A percentile compares a stretch with the other conserved stretches of the same genome.
These are phyloP conservation scores for Dendroctonus ponderosae DNA, from an alignment of 1,140 invertebrate species.

Conservation along the genomic window DNA sequence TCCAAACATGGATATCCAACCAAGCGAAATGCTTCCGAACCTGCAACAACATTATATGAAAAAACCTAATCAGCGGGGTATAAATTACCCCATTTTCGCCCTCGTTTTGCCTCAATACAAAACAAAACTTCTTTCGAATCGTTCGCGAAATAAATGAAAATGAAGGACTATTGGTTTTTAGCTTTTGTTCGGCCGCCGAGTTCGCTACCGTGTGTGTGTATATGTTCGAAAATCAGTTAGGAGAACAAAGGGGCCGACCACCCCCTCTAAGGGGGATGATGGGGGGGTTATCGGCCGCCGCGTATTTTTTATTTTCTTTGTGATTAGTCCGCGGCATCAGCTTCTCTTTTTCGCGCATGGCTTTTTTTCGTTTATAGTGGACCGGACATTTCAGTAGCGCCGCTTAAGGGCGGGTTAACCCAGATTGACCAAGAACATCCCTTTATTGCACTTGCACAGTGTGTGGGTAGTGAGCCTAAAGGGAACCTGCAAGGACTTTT, in stretches of 20 bases:
- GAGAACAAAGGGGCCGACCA: constrained; percentile 47
- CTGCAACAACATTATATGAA: constrained; percentile 5
- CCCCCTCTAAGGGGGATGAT: constrained; percentile 24
- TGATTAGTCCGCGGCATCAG: constrained; percentile 49
- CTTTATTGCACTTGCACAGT: too few relatives aligned
- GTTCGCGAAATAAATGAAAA: constrained; percentile 51
- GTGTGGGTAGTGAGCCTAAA: too few relatives aligned
- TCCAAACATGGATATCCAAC: too few relatives aligned
- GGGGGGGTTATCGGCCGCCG: constrained; percentile 37
- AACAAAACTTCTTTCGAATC: constrained; percentile 50
- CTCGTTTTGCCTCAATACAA: constrained; percentile 23
- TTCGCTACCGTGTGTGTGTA: constrained; percentile 37
- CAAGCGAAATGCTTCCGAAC: too few relatives aligned
- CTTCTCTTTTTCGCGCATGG: constrained; percentile 50
- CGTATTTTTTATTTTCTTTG: constrained; percentile 48
- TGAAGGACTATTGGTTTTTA: constrained; percentile 52
- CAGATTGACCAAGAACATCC: too few relatives aligned
- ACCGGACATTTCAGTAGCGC: constrained; percentile 27
- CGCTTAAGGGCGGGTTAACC: too few relatives aligned
- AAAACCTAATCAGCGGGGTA: constrained; percentile 8
- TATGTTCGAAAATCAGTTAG: constrained; percentile 51
- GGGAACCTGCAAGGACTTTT: too few relatives aligned
- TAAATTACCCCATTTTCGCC: constrained; percentile 17
- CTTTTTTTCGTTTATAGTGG: constrained; percentile 46
- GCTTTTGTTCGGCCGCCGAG: constrained; percentile 44